Conservation (phyloP, 2,113 vertebrate genomes). For the Thunnus thynnus region DNA sequence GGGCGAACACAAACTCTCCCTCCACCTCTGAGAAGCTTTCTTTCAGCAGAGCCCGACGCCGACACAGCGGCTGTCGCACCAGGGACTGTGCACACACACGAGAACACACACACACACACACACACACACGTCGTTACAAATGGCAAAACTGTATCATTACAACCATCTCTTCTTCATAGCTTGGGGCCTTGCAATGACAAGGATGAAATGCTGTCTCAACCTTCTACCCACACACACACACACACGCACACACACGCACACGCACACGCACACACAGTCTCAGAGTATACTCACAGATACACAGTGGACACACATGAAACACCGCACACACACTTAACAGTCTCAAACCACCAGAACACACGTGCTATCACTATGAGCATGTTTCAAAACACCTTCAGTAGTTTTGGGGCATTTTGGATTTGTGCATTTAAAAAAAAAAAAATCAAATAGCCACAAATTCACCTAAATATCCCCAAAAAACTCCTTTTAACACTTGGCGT, state of each 20-base stretch:
- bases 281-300: conserved; percentile 40
- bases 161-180: conserved; percentile 70
- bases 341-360: neutral
- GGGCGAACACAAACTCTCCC: conserved; percentile 92
- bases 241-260: conserved; percentile 33
- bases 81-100: conserved; percentile 84
- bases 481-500: neutral
- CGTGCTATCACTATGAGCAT: neutral
- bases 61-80: conserved; percentile 87
- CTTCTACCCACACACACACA: conserved; percentile 44
- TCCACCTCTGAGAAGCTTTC: conserved; percentile 90
- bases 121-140: conserved; percentile 50
- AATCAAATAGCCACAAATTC: neutral
- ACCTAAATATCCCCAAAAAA: neutral
- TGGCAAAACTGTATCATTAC: conserved; percentile 59
- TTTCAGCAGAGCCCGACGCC: conserved; percentile 86
- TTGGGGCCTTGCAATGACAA: conserved; percentile 64
- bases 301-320: conserved; percentile 49
- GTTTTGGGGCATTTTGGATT: conserved; percentile 12
- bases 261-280: conserved; percentile 38
- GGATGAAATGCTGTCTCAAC: conserved; percentile 60
- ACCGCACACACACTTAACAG: conserved; percentile 10
- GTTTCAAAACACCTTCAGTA: conserved; percentile 2
- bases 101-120: conserved; percentile 35
- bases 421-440: neutral